These are phyloP conservation scores for Plodia interpunctella DNA, from an alignment of 1,140 invertebrate species.

Conservation along the genomic window DNA sequence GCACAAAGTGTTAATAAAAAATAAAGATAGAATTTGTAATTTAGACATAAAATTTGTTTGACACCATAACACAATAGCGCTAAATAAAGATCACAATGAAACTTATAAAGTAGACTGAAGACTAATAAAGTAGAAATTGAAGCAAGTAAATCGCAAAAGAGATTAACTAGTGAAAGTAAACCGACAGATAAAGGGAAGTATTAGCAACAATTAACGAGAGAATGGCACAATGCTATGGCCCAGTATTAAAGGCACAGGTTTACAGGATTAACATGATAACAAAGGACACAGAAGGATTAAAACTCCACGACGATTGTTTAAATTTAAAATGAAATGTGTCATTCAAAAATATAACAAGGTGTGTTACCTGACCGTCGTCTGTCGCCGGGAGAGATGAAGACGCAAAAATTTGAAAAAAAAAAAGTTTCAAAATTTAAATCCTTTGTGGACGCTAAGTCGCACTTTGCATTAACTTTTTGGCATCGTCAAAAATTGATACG, in stretches of 20 bases:
- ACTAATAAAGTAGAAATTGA: background rate
- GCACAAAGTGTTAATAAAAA: no score
- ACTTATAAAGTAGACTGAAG: background rate
- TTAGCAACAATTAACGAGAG: slow-evolving; percentile 32
- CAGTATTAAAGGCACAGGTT: slow-evolving; percentile 29
- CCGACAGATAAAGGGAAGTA: slow-evolving; percentile 22
- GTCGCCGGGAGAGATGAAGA: slow-evolving; percentile 34
- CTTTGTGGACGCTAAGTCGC: slow-evolving; percentile 59
- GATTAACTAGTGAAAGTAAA: slow-evolving; percentile 21
- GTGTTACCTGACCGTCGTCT: slow-evolving; percentile 46
- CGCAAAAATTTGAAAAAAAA: slow-evolving; percentile 43
- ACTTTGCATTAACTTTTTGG: slow-evolving; percentile 68
- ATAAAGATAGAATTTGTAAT: no score
- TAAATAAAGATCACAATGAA: background rate
- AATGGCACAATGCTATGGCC: slow-evolving; percentile 14
- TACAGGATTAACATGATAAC: slow-evolving; percentile 33
- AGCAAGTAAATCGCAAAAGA: slow-evolving; percentile 11
- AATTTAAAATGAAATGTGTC: slow-evolving; percentile 44
- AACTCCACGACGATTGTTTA: slow-evolving; percentile 28
- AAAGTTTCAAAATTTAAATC: slow-evolving; percentile 64
- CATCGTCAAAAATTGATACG: slow-evolving; percentile 18
- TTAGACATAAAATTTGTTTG: no score
- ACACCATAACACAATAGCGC: background rate
- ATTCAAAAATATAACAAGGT: slow-evolving; percentile 57
- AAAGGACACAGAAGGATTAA: slow-evolving; percentile 50